Percentiles rank a stretch among this genome's conserved stretches.
Evolutionary conservation across 2,888 invertebrate genomes (phyloP).

Genomic region (Callimorpha dominula): DNA sequence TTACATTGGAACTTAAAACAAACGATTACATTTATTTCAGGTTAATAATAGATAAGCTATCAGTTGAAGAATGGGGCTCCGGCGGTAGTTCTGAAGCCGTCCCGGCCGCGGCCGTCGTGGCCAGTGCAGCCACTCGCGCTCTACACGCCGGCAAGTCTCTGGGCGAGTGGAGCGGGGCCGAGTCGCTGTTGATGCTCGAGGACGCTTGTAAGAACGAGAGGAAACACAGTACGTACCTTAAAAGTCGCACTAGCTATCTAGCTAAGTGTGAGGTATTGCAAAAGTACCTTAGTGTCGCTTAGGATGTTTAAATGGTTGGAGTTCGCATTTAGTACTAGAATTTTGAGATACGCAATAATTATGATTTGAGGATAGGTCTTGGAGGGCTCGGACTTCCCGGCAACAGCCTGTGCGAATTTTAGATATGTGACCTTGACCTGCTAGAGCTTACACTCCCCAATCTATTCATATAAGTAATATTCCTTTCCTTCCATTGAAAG

Average conservation of each 20-base stretch:
- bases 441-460: too few relatives aligned
- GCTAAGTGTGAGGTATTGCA: too few relatives aligned
- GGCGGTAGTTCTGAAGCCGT: slow-evolving; percentile 58
- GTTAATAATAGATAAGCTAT: slow-evolving; percentile 82
- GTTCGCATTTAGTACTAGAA: too few relatives aligned
- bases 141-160: slow-evolving; percentile 81
- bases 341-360: too few relatives aligned
- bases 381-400: too few relatives aligned
- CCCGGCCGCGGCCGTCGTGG: slow-evolving; percentile 28
- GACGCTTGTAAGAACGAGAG: slow-evolving; percentile 83
- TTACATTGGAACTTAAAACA: neutral
- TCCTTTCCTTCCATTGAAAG: too few relatives aligned
- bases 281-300: too few relatives aligned
- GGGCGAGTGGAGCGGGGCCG: slow-evolving; percentile 83
- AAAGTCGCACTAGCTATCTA: neutral
- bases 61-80: slow-evolving; percentile 72
- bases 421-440: too few relatives aligned
- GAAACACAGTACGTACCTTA: slow-evolving; percentile 73
- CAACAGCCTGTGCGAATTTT: too few relatives aligned
- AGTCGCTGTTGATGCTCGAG: slow-evolving; percentile 81
- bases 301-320: too few relatives aligned
- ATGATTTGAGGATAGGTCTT: too few relatives aligned
- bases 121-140: slow-evolving; percentile 54
- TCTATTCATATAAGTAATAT: too few relatives aligned
- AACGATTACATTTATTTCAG: slow-evolving; percentile 48